phyloP scores from a whole-genome alignment of 2,888 invertebrate genomes.

The Hyposoter didymator region DNA sequence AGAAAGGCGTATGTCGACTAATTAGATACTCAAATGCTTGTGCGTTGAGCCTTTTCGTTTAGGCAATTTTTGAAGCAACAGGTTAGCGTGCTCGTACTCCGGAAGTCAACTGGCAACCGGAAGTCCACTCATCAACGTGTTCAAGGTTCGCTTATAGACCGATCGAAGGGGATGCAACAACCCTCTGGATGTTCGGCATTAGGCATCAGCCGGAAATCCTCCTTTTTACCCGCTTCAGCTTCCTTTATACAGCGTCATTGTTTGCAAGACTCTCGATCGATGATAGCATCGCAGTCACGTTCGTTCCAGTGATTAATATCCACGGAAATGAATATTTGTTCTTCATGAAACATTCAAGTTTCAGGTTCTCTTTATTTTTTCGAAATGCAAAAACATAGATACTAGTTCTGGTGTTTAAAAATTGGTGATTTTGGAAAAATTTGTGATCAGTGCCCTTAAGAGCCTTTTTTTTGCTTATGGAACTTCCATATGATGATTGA shows the following conservation, averaged over 20 bases:
- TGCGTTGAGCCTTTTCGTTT: constrained; percentile 12
- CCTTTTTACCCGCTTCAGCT: constrained; percentile 23
- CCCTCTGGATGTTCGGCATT: constrained; percentile 24
- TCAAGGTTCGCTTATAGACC: constrained; percentile 28
- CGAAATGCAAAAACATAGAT: too few species aligned
- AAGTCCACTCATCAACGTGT: constrained; percentile 78
- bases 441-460: neutral
- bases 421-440: too few species aligned
- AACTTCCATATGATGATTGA: neutral
- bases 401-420: too few species aligned
- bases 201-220: constrained; percentile 43
- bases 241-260: constrained; percentile 1
- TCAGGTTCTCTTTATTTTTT: neutral
- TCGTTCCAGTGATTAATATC: neutral
- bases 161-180: neutral
- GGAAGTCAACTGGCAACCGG: constrained; percentile 78
- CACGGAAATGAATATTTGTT: neutral
- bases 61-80: constrained; percentile 72
- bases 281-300: neutral
- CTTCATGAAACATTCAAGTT: neutral
- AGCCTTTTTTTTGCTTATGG: neutral
- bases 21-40: neutral
- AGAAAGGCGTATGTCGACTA: neutral
- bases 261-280: constrained; percentile 1
- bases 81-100: constrained; percentile 79